phyloP scores from a whole-genome alignment of 1,140 invertebrate species.

The Phymorhynchus buccinoides region DNA sequence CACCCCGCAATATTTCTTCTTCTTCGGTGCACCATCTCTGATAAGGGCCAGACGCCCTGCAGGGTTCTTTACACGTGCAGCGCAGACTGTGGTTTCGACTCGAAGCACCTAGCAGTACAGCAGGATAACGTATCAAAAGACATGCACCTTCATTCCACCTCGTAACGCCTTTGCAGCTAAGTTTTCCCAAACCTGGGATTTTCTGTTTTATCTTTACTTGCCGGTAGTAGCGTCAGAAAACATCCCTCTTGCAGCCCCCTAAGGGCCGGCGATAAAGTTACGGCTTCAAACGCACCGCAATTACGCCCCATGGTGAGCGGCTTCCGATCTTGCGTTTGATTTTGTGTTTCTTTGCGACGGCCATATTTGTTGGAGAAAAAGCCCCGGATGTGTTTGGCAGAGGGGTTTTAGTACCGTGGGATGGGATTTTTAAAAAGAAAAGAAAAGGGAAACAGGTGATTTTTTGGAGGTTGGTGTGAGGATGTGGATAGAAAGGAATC shows the following conservation, averaged over 20 bases:
- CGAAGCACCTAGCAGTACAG: too few relatives aligned
- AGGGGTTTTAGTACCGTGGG: too few relatives aligned
- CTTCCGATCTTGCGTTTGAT: background rate
- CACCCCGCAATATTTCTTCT: background rate
- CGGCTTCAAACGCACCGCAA: conserved; percentile 17
- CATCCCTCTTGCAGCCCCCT: background rate
- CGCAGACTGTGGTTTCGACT: background rate
- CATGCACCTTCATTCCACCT: background rate
- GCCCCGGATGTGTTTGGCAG: conserved; percentile 8
- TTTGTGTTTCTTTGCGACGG: too few relatives aligned
- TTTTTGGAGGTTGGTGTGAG: too few relatives aligned
- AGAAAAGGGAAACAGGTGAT: too few relatives aligned
- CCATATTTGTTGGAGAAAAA: background rate
- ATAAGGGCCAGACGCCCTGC: background rate
- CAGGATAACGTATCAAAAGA: background rate
- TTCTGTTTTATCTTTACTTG: background rate
- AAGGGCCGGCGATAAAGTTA: background rate
- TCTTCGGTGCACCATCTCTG: background rate
- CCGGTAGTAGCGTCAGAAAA: background rate
- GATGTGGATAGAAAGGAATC: too few relatives aligned
- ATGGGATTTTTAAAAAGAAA: too few relatives aligned
- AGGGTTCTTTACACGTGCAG: background rate
- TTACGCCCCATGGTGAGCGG: background rate
- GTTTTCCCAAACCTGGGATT: background rate
- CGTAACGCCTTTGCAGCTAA: too few relatives aligned